phyloP scores from a whole-genome alignment of 1,140 invertebrate species.

The Scaptodrosophila lebanonensis region DNA sequence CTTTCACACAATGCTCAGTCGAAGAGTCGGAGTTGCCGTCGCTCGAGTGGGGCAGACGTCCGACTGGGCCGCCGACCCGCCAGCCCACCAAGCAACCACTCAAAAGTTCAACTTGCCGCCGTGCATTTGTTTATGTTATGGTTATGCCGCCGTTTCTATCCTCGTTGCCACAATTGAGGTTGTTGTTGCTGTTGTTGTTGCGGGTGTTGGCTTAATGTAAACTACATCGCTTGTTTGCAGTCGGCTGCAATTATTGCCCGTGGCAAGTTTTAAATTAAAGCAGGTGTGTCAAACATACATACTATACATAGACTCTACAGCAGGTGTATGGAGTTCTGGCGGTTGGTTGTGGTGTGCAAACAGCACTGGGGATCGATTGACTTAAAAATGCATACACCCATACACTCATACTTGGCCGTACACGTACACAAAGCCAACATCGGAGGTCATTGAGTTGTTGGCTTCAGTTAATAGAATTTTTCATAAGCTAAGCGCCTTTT shows the following conservation, averaged over 20 bases:
- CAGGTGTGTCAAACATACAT: constrained; percentile 73
- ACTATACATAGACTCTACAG: constrained; percentile 24
- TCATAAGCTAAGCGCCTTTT: no score
- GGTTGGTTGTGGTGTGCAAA: constrained; percentile 48
- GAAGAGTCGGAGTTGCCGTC: neutral
- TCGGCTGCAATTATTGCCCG: constrained; percentile 60
- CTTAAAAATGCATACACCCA: constrained; percentile 65
- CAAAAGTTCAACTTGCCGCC: constrained; percentile 51
- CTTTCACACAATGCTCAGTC: constrained; percentile 22
- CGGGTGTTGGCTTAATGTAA: constrained; percentile 40
- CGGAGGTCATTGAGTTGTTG: neutral
- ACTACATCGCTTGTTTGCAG: constrained; percentile 8
- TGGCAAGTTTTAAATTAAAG: constrained; percentile 69
- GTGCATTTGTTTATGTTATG: constrained; percentile 6
- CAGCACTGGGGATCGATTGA: constrained; percentile 54
- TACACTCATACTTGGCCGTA: no score
- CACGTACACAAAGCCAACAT: constrained; percentile 15
- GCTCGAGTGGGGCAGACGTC: no score
- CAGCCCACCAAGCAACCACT: constrained; percentile 19
- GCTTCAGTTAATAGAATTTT: constrained; percentile 67
- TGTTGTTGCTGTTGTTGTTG: constrained; percentile 36
- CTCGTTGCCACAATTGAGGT: constrained; percentile 51
- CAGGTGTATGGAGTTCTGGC: neutral
- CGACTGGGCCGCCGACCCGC: neutral
- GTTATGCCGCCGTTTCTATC: constrained; percentile 15